Percentiles rank a stretch among this genome's conserved stretches.
These are phyloP conservation scores for Cyclargus thomasi DNA, from an alignment of 1,140 invertebrate species.

Conservation along the genomic window DNA sequence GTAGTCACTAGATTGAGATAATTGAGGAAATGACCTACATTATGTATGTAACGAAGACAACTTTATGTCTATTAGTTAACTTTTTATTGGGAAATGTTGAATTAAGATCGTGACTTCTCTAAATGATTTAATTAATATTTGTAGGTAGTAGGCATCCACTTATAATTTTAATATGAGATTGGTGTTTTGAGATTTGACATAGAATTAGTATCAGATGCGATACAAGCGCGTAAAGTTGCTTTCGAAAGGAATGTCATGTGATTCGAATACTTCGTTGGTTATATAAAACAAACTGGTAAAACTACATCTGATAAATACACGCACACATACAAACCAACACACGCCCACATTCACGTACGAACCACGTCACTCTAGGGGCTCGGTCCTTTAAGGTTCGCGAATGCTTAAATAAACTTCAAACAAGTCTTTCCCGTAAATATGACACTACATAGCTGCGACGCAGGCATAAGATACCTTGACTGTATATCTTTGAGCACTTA, in stretches of 20 bases:
- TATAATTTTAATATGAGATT: too few species aligned
- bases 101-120: background rate
- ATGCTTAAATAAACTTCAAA: background rate
- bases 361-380: background rate
- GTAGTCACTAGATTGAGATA: background rate
- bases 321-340: background rate
- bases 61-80: background rate
- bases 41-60: background rate
- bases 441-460: too few species aligned
- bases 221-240: background rate
- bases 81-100: background rate
- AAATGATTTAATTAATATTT: too few species aligned
- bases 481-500: too few species aligned
- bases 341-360: background rate
- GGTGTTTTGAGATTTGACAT: background rate
- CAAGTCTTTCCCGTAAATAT: background rate
- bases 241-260: background rate
- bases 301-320: background rate
- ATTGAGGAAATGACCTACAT: background rate
- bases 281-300: conserved; percentile 6
- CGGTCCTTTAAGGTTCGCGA: background rate
- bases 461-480: too few species aligned
- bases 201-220: background rate
- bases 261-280: background rate
- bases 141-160: too few species aligned